Percentiles rank a stretch among this genome's conserved stretches.
Evolutionary conservation across 2,888 invertebrate genomes (phyloP).

Genomic region (Acrocyrtus sp.): DNA sequence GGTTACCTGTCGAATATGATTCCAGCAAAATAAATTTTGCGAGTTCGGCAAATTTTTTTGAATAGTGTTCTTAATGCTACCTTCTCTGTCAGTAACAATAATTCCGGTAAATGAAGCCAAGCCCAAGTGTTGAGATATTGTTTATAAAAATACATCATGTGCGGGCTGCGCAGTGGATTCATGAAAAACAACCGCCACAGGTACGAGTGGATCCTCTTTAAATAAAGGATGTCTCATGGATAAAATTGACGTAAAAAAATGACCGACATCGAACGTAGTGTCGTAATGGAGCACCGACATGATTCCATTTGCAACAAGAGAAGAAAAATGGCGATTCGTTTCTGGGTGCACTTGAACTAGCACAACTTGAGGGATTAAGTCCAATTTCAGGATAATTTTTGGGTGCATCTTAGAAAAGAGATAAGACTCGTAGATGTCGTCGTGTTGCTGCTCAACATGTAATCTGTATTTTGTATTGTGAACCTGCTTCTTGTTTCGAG

Average conservation of each 20-base stretch:
- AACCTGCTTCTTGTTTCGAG: not conserved
- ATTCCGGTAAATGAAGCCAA: not conserved
- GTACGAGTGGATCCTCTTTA: not conserved
- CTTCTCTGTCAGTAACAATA: conserved; percentile 17
- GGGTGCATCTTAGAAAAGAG: not conserved
- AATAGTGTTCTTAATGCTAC: not conserved
- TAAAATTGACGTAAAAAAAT: conserved; percentile 4
- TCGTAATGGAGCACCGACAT: not conserved
- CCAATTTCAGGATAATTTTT: not conserved
- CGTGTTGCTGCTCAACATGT: not conserved
- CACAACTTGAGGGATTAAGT: not conserved
- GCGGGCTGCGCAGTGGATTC: not conserved
- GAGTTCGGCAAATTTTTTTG: not conserved
- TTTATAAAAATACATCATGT: not conserved
- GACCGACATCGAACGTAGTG: conserved; percentile 7
- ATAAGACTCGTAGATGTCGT: conserved; percentile 8
- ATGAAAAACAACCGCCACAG: conserved; percentile 1
- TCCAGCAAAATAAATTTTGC: conserved; percentile 10
- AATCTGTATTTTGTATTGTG: not conserved
- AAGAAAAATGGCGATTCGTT: not conserved
- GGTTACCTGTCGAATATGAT: conserved; percentile 4
- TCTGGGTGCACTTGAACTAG: not conserved
- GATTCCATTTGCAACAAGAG: not conserved
- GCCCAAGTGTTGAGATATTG: not conserved
- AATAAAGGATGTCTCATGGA: conserved; percentile 4